phyloP scores from a whole-genome alignment of 2,113 vertebrate species.

The Camelus bactrianus region DNA sequence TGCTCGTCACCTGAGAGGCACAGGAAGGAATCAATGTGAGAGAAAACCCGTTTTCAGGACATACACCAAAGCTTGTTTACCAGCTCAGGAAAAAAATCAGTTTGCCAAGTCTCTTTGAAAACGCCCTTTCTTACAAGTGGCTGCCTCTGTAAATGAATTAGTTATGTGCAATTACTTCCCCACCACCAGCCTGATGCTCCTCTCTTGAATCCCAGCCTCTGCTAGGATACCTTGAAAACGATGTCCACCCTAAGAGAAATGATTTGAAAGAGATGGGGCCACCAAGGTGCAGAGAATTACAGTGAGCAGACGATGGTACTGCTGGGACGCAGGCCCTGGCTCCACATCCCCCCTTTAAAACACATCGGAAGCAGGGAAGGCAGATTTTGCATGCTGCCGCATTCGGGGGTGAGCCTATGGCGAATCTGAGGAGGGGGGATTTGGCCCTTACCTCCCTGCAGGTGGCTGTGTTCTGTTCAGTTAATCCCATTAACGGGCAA shows the following conservation, averaged over 20 bases:
- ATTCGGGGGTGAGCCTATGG: neutral
- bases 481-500: conserved; percentile 72
- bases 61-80: neutral
- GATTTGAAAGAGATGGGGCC: neutral
- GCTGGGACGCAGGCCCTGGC: neutral
- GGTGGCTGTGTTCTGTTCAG: conserved; percentile 66
- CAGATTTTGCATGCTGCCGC: neutral
- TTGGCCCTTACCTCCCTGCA: conserved; percentile 39
- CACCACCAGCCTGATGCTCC: too few relatives aligned
- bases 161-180: neutral
- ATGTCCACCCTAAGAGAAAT: neutral
- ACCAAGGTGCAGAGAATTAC: neutral
- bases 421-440: neutral
- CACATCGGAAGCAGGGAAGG: neutral
- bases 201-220: neutral
- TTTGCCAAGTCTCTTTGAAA: neutral
- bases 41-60: neutral
- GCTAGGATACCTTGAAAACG: neutral
- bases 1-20: neutral
- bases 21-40: neutral
- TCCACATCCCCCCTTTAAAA: neutral
- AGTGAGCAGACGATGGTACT: neutral
- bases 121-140: neutral
- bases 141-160: neutral
- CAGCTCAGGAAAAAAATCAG: neutral